Conservation (phyloP, 2,113 vertebrate genomes). For the Anhinga anhinga region DNA sequence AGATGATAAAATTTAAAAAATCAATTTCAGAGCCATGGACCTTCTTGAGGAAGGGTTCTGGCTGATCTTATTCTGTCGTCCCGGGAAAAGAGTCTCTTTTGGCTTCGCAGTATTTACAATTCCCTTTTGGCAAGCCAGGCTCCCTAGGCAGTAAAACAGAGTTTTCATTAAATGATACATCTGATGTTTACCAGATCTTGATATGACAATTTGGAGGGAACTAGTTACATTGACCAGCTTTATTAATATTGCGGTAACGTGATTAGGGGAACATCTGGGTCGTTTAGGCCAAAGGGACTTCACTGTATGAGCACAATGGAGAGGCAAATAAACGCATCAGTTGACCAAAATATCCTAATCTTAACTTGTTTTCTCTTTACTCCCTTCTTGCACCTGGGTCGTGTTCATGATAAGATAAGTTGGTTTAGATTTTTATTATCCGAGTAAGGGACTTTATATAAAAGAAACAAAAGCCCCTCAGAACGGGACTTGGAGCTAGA, state of each 20-base stretch:
- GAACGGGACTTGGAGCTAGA: background rate
- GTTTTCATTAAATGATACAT: constrained; percentile 69
- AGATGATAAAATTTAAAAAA: background rate
- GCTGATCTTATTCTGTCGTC: background rate
- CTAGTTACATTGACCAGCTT: constrained; percentile 55
- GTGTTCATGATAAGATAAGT: background rate
- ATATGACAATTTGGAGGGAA: constrained; percentile 71
- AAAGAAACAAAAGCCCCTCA: background rate
- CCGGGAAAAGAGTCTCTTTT: background rate
- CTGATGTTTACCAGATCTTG: constrained; percentile 76
- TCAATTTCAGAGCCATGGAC: background rate
- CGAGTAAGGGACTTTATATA: background rate
- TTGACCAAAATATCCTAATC: background rate
- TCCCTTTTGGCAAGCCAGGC: background rate
- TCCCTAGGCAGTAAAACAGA: constrained; percentile 38
- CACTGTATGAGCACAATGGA: constrained; percentile 35
- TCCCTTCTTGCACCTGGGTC: background rate
- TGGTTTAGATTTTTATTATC: background rate
- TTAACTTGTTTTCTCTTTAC: background rate
- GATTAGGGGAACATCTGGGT: constrained; percentile 46
- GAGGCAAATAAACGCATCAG: background rate
- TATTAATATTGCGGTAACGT: constrained; percentile 65
- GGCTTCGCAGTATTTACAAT: background rate
- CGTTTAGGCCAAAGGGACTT: background rate
- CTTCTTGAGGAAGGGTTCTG: background rate